Conservation (phyloP, 1,140 invertebrate species). For the Chrysopa pallens region DNA sequence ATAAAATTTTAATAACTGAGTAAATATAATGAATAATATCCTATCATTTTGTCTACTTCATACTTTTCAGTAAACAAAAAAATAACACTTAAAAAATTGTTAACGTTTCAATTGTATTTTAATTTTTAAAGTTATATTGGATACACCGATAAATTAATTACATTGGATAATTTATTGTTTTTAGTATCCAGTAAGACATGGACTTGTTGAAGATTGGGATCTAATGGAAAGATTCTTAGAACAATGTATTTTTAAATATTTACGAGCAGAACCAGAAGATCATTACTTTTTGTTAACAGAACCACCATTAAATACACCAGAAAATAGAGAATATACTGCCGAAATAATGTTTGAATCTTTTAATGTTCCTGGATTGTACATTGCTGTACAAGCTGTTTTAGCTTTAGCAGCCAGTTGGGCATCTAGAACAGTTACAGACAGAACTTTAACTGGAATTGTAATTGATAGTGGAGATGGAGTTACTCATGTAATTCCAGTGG, state of each 20-base stretch:
- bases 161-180: slow-evolving; percentile 7
- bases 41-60: too few species aligned
- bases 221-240: slow-evolving; percentile 98
- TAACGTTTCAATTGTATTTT: too few species aligned
- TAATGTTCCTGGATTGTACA: slow-evolving; percentile 98
- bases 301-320: slow-evolving; percentile 98
- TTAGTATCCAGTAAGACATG: slow-evolving; percentile 97
- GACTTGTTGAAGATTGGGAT: slow-evolving; percentile 99
- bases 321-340: slow-evolving; percentile 97
- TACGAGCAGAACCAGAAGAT: slow-evolving; percentile 96
- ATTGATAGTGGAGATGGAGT: slow-evolving; percentile 99
- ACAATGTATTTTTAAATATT: slow-evolving; percentile 98
- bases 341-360: slow-evolving; percentile 99
- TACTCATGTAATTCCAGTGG: slow-evolving; percentile 98
- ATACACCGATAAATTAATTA: too few species aligned
- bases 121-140: too few species aligned
- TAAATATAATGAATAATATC: too few species aligned
- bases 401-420: slow-evolving; percentile 97
- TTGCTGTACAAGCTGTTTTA: slow-evolving; percentile 94
- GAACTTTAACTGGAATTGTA: slow-evolving; percentile 92
- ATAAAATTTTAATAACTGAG: too few species aligned
- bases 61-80: too few species aligned
- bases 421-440: slow-evolving; percentile 67
- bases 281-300: slow-evolving; percentile 98
- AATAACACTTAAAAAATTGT: too few species aligned